Percentiles rank a stretch among this genome's conserved stretches.
Evolutionary conservation across 2,113 vertebrate species (phyloP).

Genomic region (Oreochromis aureus): DNA sequence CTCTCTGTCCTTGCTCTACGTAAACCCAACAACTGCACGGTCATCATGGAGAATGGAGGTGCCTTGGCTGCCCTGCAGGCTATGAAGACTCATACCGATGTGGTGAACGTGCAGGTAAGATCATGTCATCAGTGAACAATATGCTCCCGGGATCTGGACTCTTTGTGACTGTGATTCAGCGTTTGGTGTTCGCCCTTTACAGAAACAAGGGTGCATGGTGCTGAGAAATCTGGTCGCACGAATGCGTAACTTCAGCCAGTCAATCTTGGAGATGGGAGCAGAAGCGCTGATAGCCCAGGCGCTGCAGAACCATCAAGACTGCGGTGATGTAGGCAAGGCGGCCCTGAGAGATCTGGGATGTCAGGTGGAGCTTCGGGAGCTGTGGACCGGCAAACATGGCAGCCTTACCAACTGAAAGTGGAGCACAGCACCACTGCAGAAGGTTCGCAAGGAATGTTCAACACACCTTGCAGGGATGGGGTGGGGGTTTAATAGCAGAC

Average conservation of each 20-base stretch:
- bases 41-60: conserved; percentile 88
- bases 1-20: conserved; percentile 85
- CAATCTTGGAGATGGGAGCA: conserved; percentile 89
- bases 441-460: neutral
- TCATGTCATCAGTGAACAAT: neutral
- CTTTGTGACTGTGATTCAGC: neutral
- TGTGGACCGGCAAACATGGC: conserved; percentile 93
- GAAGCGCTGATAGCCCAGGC: conserved; percentile 85
- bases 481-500: neutral
- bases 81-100: conserved; percentile 82
- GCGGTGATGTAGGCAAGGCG: conserved; percentile 81
- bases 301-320: conserved; percentile 77
- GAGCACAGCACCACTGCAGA: neutral
- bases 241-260: conserved; percentile 71
- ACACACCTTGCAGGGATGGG: neutral
- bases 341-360: conserved; percentile 92
- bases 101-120: conserved; percentile 82
- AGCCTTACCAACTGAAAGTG: conserved; percentile 75
- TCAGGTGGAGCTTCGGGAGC: conserved; percentile 84
- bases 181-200: neutral
- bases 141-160: neutral
- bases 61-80: conserved; percentile 82
- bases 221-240: conserved; percentile 88
- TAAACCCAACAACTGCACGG: conserved; percentile 85
- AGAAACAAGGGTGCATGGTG: conserved; percentile 95